A percentile compares a stretch with the other conserved stretches of the same genome.
These are phyloP conservation scores for Monarcha castaneiventris DNA, from an alignment of 2,113 vertebrate species.

Conservation along the genomic window DNA sequence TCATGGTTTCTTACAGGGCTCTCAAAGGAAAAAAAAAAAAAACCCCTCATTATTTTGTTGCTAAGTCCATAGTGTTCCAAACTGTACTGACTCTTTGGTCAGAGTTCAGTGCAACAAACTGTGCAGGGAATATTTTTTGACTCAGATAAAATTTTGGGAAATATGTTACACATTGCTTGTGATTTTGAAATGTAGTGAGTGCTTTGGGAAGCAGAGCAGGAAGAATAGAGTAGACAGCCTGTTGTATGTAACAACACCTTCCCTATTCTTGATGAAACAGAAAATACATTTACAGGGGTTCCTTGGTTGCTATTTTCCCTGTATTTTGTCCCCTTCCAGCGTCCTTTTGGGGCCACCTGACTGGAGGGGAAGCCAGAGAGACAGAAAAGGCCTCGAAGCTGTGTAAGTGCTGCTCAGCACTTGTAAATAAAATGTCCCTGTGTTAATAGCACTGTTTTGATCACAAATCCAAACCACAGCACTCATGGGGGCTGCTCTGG, in stretches of 20 bases:
- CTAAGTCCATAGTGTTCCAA: not conserved
- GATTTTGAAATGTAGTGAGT: not conserved
- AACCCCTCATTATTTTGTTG: not conserved
- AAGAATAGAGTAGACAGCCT: not conserved
- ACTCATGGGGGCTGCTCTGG: not conserved
- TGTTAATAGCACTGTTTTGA: not conserved
- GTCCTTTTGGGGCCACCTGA: not conserved
- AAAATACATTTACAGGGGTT: not conserved
- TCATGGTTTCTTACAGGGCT: not conserved
- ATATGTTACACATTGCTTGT: not conserved
- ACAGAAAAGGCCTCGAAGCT: not conserved
- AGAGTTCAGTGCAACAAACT: not conserved
- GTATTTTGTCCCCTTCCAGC: not conserved
- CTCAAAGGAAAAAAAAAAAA: not conserved
- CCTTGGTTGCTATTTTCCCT: not conserved
- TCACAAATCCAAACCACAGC: not conserved
- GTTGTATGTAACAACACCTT: not conserved
- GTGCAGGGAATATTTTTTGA: slow-evolving; percentile 4
- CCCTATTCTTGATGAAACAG: not conserved
- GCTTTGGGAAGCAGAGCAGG: not conserved
- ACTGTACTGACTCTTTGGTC: not conserved
- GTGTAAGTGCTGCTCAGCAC: not conserved
- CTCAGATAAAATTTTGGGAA: not conserved
- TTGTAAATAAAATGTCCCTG: not conserved
- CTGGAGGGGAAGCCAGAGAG: not conserved